Evolutionary conservation across 1,140 invertebrate genomes (phyloP), one percentile per base, ranked within the genome.

Genomic region (Hycleus cichorii): DNA sequence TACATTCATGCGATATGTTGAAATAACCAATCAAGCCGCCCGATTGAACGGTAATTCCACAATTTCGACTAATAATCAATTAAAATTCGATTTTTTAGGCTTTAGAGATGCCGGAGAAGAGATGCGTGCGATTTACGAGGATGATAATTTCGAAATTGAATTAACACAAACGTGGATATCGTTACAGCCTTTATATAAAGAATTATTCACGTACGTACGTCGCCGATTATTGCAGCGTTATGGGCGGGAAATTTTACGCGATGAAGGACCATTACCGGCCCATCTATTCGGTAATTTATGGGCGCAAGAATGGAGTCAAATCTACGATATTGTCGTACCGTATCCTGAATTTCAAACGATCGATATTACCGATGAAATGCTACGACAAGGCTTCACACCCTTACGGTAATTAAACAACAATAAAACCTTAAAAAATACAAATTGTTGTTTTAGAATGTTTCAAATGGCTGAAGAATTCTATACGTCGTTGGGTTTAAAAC

Each of bases 181-280:
- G 57, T 67, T 94, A 27, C 79, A 80, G 59, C 91, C 91, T 0
- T 74, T 95, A 0, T 95, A 95, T 71, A 83, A 88, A 64, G 83
- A 95, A 71, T 76, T 96, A 0, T 92, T 94, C 65, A 87, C 90
- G 0, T 95, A 91, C 68, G 89, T 93, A 0, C 77, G 91, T 39
- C 74, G 80, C 6, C 85, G 84, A 68, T 72, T 96, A 4, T 76
- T 84, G 7, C 77, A 84, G 47, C 73, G 80, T 64, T 91, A 91
- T 64, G 88, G 88, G 0, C 72, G 78, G 3, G 74, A 81, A 9
- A 77, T 74, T 18, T 77, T 91, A 3, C 73, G 83, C 32, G 70
- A 75, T n/a, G 84, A 86, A 64, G 88, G 88, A 0, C 87, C 88
- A 1, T 79, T 91, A 57, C 88, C 88, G 1, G 86, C 85, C 0